Evolutionary conservation across 2,113 vertebrate species (phyloP).

Genomic region (Neofelis nebulosa): DNA sequence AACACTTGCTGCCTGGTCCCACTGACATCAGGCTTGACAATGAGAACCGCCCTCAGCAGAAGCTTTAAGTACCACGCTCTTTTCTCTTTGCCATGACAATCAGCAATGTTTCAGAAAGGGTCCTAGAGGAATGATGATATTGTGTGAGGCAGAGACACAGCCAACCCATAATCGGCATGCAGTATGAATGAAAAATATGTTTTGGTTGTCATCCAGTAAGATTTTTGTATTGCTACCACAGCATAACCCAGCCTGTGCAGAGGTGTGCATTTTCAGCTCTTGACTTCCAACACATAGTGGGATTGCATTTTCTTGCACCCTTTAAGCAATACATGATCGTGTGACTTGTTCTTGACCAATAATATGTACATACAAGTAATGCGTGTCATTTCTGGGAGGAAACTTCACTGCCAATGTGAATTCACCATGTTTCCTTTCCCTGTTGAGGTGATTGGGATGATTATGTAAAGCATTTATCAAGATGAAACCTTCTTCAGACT

Average conservation of each 20-base stretch:
- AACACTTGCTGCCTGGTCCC: constrained; percentile 39
- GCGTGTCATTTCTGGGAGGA: not conserved
- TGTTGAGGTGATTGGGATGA: not conserved
- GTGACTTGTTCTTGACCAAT: not conserved
- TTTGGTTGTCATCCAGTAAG: not conserved
- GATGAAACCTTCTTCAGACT: not conserved
- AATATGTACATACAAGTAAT: not conserved
- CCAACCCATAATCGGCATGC: not conserved
- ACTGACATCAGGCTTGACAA: constrained; percentile 60
- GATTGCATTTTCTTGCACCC: not conserved
- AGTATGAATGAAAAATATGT: not conserved
- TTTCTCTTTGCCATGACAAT: not conserved
- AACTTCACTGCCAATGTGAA: not conserved
- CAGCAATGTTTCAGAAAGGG: constrained; percentile 21
- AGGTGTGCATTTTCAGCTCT: not conserved
- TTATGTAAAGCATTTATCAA: not conserved
- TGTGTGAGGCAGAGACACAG: not conserved
- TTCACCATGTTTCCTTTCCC: not conserved
- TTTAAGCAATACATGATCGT: not conserved
- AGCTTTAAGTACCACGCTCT: not conserved
- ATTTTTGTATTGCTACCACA: not conserved
- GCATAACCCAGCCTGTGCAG: not conserved
- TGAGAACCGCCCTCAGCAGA: not conserved
- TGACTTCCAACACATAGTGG: not conserved
- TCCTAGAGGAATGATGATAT: not conserved